A percentile compares a stretch with the other conserved stretches of the same genome.
These are phyloP conservation scores for Tiliqua scincoides DNA, from an alignment of 2,113 vertebrate genomes.

Conservation along the genomic window DNA sequence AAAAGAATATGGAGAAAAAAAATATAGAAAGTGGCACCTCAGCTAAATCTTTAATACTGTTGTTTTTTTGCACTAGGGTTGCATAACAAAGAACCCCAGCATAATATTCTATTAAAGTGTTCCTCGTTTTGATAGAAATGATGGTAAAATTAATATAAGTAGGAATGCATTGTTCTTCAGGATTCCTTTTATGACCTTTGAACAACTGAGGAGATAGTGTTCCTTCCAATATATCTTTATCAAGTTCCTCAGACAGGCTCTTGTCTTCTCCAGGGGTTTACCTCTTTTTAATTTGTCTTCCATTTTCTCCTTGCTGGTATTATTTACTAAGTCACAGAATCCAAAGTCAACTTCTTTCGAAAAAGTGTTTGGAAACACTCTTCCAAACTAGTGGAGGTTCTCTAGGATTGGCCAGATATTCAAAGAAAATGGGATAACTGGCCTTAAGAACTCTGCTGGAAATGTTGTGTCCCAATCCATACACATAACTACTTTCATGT, in stretches of 20 bases:
- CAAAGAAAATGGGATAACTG: not conserved
- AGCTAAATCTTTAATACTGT: not conserved
- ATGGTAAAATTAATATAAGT: not conserved
- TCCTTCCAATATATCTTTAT: not conserved
- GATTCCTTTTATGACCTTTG: slow-evolving; percentile 2
- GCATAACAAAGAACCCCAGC: not conserved
- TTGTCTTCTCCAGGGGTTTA: not conserved
- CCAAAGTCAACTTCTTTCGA: not conserved
- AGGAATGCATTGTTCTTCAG: not conserved
- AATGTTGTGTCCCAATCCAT: not conserved
- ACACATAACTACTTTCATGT: not conserved
- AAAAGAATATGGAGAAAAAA: no score
- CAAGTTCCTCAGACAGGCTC: not conserved
- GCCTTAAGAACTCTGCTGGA: not conserved
- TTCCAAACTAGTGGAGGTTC: not conserved
- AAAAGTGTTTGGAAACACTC: not conserved
- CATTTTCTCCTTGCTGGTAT: not conserved
- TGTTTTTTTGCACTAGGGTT: not conserved
- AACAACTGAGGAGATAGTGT: not conserved
- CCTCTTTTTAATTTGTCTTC: not conserved
- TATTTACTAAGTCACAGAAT: not conserved
- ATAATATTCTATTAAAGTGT: not conserved
- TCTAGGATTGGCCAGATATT: not conserved
- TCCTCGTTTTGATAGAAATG: not conserved
- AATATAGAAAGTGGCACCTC: not conserved